Evolutionary conservation across 2,797 vertebrate species (phyloP).

Genomic region (Cottoperca gobio): DNA sequence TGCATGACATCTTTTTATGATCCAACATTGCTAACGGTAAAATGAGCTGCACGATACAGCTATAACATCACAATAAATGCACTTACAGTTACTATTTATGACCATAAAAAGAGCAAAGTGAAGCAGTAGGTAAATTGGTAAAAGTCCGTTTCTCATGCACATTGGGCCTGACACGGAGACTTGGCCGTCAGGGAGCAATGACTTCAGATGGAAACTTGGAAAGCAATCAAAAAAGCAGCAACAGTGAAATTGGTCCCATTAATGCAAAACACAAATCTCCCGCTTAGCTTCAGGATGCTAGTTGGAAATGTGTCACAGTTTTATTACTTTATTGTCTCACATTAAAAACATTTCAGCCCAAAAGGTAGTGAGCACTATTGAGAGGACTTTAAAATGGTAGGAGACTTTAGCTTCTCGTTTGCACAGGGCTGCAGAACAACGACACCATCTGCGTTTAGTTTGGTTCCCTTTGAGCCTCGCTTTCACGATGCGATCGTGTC

Average conservation of each 20-base stretch:
- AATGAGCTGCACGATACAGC: background rate
- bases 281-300: background rate
- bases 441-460: too few species aligned
- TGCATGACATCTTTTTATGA: background rate
- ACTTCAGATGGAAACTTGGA: constrained; percentile 1
- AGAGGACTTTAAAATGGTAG: background rate
- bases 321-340: too few species aligned
- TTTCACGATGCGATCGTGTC: too few species aligned
- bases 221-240: background rate
- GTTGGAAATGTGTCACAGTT: background rate
- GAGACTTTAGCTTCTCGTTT: too few species aligned
- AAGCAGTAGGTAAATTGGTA: background rate
- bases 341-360: background rate
- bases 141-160: background rate
- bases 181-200: background rate
- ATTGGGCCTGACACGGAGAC: background rate
- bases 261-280: background rate
- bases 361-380: background rate
- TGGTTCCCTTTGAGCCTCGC: too few species aligned
- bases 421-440: too few species aligned
- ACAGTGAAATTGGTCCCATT: background rate
- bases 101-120: background rate
- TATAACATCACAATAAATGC: background rate
- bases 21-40: background rate
- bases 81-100: background rate